Conservation (phyloP, 1,140 invertebrate species). For the Hetaerina americana region DNA sequence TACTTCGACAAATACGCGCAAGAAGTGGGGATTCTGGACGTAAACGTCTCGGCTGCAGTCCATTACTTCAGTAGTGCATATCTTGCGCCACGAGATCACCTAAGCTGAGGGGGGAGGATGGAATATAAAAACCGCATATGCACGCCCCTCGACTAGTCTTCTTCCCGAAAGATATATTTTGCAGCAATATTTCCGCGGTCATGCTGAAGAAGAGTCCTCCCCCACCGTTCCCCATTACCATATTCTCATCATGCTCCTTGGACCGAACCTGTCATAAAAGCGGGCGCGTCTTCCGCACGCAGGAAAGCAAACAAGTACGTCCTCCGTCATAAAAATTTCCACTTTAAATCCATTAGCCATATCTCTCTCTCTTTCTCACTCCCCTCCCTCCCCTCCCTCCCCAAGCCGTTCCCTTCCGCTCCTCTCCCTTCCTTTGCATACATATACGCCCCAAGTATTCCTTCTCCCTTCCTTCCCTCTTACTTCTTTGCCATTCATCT, state of each 20-base stretch:
- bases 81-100: too few species aligned
- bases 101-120: too few species aligned
- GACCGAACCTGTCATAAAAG: not conserved
- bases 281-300: not conserved
- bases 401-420: not conserved
- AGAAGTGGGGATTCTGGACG: too few species aligned
- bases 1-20: too few species aligned
- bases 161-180: not conserved
- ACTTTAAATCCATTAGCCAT: not conserved
- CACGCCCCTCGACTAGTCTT: too few species aligned
- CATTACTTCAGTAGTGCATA: too few species aligned
- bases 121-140: too few species aligned
- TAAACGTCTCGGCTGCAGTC: too few species aligned
- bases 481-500: too few species aligned
- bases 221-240: not conserved
- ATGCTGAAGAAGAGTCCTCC: not conserved
- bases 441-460: not conserved
- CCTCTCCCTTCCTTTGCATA: not conserved
- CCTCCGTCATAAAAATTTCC: not conserved
- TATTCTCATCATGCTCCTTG: not conserved
- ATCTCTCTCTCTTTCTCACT: not conserved
- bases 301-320: not conserved
- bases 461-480: not conserved
- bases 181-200: not conserved
- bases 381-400: not conserved